Evolutionary conservation across 2,797 vertebrate genomes (phyloP).

Genomic region (Sebastes matsubarae): DNA sequence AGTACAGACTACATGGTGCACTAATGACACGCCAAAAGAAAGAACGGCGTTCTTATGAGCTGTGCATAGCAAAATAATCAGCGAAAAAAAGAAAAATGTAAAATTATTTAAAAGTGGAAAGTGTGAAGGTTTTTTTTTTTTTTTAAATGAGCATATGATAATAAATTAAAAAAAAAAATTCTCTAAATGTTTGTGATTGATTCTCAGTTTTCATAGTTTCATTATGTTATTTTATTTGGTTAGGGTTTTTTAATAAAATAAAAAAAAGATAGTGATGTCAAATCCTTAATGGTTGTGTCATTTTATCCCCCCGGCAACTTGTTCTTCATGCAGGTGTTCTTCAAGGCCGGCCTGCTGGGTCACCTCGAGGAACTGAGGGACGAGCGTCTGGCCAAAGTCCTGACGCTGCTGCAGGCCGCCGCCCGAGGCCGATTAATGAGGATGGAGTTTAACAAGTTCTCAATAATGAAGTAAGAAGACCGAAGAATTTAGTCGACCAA

Average conservation of each 20-base stretch:
- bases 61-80: not conserved
- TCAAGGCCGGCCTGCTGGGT: constrained; percentile 92
- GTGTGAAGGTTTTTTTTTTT: not conserved
- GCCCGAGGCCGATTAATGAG: constrained; percentile 90
- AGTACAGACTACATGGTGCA: too few relatives aligned
- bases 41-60: too few relatives aligned
- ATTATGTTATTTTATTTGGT: not conserved
- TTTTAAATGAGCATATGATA: not conserved
- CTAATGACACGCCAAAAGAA: too few relatives aligned
- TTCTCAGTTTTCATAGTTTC: not conserved
- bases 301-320: not conserved
- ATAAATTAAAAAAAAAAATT: not conserved
- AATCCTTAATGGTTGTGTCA: not conserved
- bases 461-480: constrained; percentile 82
- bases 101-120: not conserved
- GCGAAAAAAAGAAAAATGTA: not conserved
- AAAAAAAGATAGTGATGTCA: too few relatives aligned
- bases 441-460: constrained; percentile 85
- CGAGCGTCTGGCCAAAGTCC: constrained; percentile 89
- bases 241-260: not conserved
- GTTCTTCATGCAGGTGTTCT: constrained; percentile 87
- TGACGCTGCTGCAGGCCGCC: constrained; percentile 90
- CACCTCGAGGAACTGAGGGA: constrained; percentile 91
- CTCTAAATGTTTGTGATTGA: not conserved
- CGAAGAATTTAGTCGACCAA: not conserved